phyloP scores from a whole-genome alignment of 2,888 invertebrate species.

The Xestia sexstrigata region DNA sequence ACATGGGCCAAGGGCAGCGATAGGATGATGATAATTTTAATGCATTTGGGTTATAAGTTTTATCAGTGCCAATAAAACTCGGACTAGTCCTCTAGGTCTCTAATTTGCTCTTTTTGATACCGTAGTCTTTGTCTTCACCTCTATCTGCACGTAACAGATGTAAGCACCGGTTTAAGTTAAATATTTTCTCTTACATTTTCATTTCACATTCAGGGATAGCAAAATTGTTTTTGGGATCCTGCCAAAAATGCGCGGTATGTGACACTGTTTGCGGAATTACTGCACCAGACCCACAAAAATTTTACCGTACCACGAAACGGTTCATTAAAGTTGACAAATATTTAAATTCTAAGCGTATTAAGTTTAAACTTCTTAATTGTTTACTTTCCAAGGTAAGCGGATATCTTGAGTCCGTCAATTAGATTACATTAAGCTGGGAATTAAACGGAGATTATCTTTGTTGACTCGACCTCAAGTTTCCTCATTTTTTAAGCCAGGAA shows the following conservation, averaged over 20 bases:
- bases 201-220: not conserved
- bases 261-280: conserved; percentile 19
- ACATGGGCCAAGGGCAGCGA: no score
- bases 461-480: conserved; percentile 30
- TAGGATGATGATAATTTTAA: no score
- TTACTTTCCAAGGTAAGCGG: conserved; percentile 47
- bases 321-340: conserved; percentile 34
- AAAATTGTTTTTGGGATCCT: conserved; percentile 21
- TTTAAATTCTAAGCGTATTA: conserved; percentile 44
- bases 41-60: not conserved
- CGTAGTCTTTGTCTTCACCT: not conserved
- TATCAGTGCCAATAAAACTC: not conserved
- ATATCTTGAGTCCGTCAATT: conserved; percentile 54
- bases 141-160: not conserved
- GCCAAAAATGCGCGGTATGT: conserved; percentile 27
- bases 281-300: conserved; percentile 1
- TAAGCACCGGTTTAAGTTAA: conserved; percentile 8
- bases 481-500: conserved; percentile 13
- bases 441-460: conserved; percentile 43
- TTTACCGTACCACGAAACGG: conserved; percentile 14
- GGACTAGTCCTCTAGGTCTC: not conserved
- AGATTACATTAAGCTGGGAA: conserved; percentile 58
- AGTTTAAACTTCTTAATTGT: conserved; percentile 32
- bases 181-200: conserved; percentile 2
- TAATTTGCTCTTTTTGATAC: not conserved